Conservation (phyloP, 2,888 invertebrate species). For the Crioceris asparagi region DNA sequence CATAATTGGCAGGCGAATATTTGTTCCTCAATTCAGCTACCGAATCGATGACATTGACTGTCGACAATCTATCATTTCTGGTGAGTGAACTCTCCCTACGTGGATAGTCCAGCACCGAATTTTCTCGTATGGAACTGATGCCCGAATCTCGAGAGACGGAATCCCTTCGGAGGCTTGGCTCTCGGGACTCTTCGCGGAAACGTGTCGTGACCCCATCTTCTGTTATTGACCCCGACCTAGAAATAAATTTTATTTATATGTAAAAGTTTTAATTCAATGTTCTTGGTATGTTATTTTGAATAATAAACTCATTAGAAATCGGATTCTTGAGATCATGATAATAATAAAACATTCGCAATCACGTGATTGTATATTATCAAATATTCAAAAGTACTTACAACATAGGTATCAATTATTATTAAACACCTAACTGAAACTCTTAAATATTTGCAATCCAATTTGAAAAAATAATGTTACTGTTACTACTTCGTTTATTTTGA, state of each 20-base stretch:
- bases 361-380: no score
- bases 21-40: slow-evolving; percentile 60
- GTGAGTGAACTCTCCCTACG: slow-evolving; percentile 44
- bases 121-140: slow-evolving; percentile 32
- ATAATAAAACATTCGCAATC: no score
- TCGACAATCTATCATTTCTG: slow-evolving; percentile 22
- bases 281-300: no score
- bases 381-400: no score
- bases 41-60: slow-evolving; percentile 32
- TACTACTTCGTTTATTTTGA: no score
- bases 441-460: no score
- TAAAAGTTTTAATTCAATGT: no score
- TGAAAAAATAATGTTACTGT: no score
- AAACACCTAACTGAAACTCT: no score
- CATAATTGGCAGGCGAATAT: slow-evolving; percentile 66
- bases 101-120: slow-evolving; percentile 37
- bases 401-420: no score
- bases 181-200: slow-evolving; percentile 38
- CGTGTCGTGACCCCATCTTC: slow-evolving; percentile 38
- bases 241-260: slow-evolving; percentile 15
- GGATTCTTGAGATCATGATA: no score
- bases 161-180: slow-evolving; percentile 31
- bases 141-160: slow-evolving; percentile 28
- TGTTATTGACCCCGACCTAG: slow-evolving; percentile 35
- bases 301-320: no score